Evolutionary conservation across 2,113 vertebrate genomes (phyloP), one percentile per base, ranked within the genome.

Genomic region (Pyrgilauda ruficollis): DNA sequence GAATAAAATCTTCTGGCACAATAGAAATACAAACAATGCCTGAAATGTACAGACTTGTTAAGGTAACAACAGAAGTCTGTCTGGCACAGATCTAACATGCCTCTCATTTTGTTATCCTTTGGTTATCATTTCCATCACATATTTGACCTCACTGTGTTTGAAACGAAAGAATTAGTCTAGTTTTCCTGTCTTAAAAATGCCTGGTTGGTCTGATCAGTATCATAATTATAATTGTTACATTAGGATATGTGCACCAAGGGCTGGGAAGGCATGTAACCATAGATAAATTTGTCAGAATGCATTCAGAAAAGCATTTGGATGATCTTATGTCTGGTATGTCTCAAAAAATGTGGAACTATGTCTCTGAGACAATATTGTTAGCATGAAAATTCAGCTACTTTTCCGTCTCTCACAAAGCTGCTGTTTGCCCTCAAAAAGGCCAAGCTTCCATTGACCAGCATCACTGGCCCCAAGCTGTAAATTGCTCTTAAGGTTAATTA

Each of bases 21-120:
- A 76, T 11, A 74, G 69, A 90, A 92, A 84, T 87, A 82, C 37
- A 95, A 95, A 87, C 53, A 84, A 78, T 82, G 73, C 31, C 73
- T 82, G 76, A 93, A 95, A 49, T 91, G 64, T 67, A 78, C 31
- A 18, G 62, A 43, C 31, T 89, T 68, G 23, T 87, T 93, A 75
- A 84, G 69, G 79, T 75, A 92, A 90, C 24, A 52, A 39, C 52
- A 37, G 53, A 86, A 90, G 69, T 79, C 79, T 46, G 59, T 49
- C 72, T 87, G 79, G 67, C 3, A 10, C 52, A 92, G 70, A 92
- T 66, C 67, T 93, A 79, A 79, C 55, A 39, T 64, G 35, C 52
- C 61, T 56, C 59, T 78, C 62, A 35, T 39, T 81, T 82, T 67
- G 13, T 31, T 43, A 39, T 41, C 46, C 46, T 93, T 52, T 18